These are phyloP conservation scores for Taenioides sp. DNA, from an alignment of 2,797 vertebrate genomes.

Conservation along the genomic window DNA sequence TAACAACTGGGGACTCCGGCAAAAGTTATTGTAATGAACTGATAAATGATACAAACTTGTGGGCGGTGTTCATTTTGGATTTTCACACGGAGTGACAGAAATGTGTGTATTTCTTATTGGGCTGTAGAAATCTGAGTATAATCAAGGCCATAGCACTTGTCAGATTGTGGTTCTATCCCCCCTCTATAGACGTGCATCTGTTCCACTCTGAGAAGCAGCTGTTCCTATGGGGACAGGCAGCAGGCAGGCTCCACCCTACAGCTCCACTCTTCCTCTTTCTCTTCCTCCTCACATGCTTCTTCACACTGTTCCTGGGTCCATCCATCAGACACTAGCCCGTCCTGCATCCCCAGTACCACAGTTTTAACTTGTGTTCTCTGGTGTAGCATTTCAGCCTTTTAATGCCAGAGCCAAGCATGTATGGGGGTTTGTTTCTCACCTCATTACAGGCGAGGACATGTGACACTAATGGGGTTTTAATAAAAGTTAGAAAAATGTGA, in stretches of 20 bases:
- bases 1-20: constrained; percentile 17
- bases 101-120: constrained; percentile 23
- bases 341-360: constrained; percentile 19
- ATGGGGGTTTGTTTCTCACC: not conserved
- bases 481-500: too few relatives aligned
- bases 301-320: constrained; percentile 45
- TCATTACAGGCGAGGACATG: not conserved
- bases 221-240: constrained; percentile 74
- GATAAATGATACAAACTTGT: not conserved
- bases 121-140: constrained; percentile 18
- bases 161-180: constrained; percentile 36
- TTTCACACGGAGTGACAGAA: constrained; percentile 8
- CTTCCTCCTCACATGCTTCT: constrained; percentile 35
- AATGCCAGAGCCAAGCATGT: too few relatives aligned
- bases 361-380: constrained; percentile 13
- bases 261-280: constrained; percentile 28
- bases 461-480: too few relatives aligned
- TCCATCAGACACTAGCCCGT: constrained; percentile 44
- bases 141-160: constrained; percentile 36
- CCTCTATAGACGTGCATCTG: constrained; percentile 71
- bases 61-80: not conserved
- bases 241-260: constrained; percentile 58
- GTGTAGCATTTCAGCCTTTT: not conserved
- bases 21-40: not conserved
- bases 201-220: constrained; percentile 70